Conservation (phyloP, 2,888 invertebrate genomes). For the Parnassius glacialis region DNA sequence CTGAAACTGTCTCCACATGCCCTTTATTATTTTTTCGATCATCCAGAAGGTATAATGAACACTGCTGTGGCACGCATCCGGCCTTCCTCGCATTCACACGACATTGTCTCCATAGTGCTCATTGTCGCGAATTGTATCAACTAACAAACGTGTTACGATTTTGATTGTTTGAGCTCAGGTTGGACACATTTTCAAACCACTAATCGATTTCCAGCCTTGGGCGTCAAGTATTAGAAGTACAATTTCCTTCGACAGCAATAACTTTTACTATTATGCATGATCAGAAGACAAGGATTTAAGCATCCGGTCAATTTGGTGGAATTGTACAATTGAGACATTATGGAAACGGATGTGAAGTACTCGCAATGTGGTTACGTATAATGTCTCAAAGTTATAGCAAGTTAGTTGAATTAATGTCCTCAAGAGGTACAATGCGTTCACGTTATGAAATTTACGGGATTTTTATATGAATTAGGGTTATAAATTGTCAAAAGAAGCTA, state of each 20-base stretch:
- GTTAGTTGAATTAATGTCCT: constrained; percentile 1
- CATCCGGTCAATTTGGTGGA: constrained; percentile 44
- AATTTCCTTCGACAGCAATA: background rate
- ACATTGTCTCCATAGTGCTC: constrained; percentile 41
- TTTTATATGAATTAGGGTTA: too few species aligned
- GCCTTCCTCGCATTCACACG: constrained; percentile 37
- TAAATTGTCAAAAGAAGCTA: too few species aligned
- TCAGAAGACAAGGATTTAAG: constrained; percentile 37
- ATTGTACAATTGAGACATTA: constrained; percentile 49
- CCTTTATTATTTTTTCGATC: constrained; percentile 53
- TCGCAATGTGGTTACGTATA: constrained; percentile 38
- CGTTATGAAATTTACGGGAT: too few species aligned
- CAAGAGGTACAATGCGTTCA: too few species aligned
- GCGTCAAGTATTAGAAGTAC: background rate
- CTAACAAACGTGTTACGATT: constrained; percentile 27
- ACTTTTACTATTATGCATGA: constrained; percentile 6
- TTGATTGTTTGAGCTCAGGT: constrained; percentile 27
- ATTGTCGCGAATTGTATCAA: constrained; percentile 38
- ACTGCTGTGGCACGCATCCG: constrained; percentile 63
- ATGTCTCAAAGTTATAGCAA: background rate
- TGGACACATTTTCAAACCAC: constrained; percentile 12
- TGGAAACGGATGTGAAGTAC: constrained; percentile 26
- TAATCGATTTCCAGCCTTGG: constrained; percentile 5
- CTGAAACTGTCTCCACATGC: constrained; percentile 70
- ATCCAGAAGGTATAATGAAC: constrained; percentile 50